These are phyloP conservation scores for Operophtera brumata DNA, from an alignment of 2,888 invertebrate species.

Conservation along the genomic window DNA sequence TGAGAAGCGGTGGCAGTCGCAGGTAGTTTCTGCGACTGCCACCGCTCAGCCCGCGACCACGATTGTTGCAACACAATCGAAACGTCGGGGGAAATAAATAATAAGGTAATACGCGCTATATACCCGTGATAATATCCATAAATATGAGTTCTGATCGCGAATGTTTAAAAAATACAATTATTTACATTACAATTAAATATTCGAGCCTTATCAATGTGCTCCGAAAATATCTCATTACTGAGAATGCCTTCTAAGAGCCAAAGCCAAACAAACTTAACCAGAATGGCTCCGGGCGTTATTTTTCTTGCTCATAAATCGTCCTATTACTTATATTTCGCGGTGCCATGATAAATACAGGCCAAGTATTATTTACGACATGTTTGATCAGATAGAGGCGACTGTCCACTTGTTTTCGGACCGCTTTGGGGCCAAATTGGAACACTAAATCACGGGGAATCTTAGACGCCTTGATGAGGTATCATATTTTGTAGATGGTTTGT, in stretches of 20 bases:
- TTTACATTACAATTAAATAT: too few relatives aligned
- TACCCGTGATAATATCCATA: too few relatives aligned
- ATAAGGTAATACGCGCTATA: too few relatives aligned
- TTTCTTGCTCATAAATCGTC: slow-evolving; percentile 61
- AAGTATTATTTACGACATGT: slow-evolving; percentile 72
- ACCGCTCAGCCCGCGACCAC: too few relatives aligned
- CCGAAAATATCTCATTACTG: too few relatives aligned
- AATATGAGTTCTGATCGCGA: too few relatives aligned
- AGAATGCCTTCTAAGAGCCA: slow-evolving; percentile 14
- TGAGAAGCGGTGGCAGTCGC: too few relatives aligned
- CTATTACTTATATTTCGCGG: slow-evolving; percentile 63
- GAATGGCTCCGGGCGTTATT: slow-evolving; percentile 38
- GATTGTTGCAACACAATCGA: too few relatives aligned
- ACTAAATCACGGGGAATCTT: slow-evolving; percentile 65
- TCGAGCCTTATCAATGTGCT: too few relatives aligned
- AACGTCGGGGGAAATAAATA: too few relatives aligned
- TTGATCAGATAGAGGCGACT: slow-evolving; percentile 69
- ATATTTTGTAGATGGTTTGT: slow-evolving; percentile 43
- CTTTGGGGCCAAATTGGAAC: slow-evolving; percentile 63
- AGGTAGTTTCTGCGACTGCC: too few relatives aligned
- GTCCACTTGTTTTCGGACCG: slow-evolving; percentile 57
- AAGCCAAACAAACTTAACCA: slow-evolving; percentile 37
- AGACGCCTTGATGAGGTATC: slow-evolving; percentile 44
- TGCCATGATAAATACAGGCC: slow-evolving; percentile 72
- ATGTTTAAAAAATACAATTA: too few relatives aligned